Base-by-base conservation (phyloP, 2,888 invertebrate genomes). In the Trichogramma dendrolimi region DNA sequence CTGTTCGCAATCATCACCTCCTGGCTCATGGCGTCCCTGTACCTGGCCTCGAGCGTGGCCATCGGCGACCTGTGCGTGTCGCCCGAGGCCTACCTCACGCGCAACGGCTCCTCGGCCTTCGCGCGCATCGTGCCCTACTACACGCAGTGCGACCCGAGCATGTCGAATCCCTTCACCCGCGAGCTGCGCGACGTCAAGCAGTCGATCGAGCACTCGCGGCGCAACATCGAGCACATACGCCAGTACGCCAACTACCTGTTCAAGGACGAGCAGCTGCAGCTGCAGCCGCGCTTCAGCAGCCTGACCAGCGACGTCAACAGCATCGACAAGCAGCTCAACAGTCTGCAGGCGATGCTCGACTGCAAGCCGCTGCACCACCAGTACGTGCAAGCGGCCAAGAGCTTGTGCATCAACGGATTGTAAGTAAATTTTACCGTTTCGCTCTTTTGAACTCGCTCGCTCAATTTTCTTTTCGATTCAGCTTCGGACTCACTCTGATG, bases 11-110 rank as follows among this genome's bases (percentile, higher is more conserved):
- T 96, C 46, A 90, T 92, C 68, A 85, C 90, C 61, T 92, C 93
- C 67, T 96, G 94, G 91, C 83, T 93, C 71, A 89, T 92, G 83
- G 89, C 92, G 58, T 94, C 94, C 60, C 79, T 94, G 66, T 92
- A 95, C 81, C 84, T 94, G 67, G 91, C 92, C 55, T 86, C 89
- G 41, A 88, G 91, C 61, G 93, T 94, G 75, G 94, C 91, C 42
- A 85, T 90, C 52, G 91, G 91, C 53, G 93, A 93, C 80, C 86
- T 93, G 38, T 94, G 94, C 80, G 86, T 90, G 71, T 88, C 90
- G 69, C 94, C 94, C 6, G 91, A 93, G 72, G 85, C 88, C 62
- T 94, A 91, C 77, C 83, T 94, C 56, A 87, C 78, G 56, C 72
- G 76, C 53, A 73, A 73, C 4, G 73, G 74, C 8, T 74, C 78